Evolutionary conservation across 2,797 vertebrate genomes (phyloP), one percentile per base, ranked within the genome.

Genomic region (Acridotheres tristis): DNA sequence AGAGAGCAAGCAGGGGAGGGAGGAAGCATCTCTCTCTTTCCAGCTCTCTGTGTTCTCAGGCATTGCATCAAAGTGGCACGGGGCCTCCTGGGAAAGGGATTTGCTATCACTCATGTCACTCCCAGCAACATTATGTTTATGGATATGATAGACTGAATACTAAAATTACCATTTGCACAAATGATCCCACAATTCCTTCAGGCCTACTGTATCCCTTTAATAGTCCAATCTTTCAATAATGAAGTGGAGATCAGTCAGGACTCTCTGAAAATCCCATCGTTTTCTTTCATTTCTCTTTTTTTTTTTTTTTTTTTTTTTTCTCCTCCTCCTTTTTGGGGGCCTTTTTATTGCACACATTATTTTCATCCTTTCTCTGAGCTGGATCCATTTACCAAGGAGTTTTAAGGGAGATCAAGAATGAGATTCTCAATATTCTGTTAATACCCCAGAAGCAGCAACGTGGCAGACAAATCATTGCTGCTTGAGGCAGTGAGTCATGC

Each of bases 101-200:
- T 89, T 85, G 45, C 88, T 88, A 94, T 95, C 97, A 93, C 78
- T 97, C 96, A 96, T 71, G 90, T 94, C 82, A 87, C 53, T 47
- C 92, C 69, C 69, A 76, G 85, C 62, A 87, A 92, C 94, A 94
- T 97, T 95, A 93, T 96, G 96, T 96, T 97, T 97, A 97, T 65
- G 80, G 92, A 91, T 96, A 90, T 95, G 93, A 96, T 96, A 90
- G 93, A 91, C 91, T 85, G 97, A 97, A 97, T 89, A 96, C 95
- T 96, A 97, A 97, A 98, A 98, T 97, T 97, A 96, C 95, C 92
- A 95, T 96, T 97, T 96, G 95, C 97, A 94, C 95, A 97, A 97
- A 98, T 97, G 96, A 97, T 96, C 71, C 42, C 86, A 91, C 95
- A 93, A 86, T 97, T 96, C 90, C 97, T 97, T 96, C 92, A 94